A percentile compares a stretch with the other conserved stretches of the same genome.
phyloP scores from a whole-genome alignment of 1,140 invertebrate genomes.

The Geopemphigus sp. region DNA sequence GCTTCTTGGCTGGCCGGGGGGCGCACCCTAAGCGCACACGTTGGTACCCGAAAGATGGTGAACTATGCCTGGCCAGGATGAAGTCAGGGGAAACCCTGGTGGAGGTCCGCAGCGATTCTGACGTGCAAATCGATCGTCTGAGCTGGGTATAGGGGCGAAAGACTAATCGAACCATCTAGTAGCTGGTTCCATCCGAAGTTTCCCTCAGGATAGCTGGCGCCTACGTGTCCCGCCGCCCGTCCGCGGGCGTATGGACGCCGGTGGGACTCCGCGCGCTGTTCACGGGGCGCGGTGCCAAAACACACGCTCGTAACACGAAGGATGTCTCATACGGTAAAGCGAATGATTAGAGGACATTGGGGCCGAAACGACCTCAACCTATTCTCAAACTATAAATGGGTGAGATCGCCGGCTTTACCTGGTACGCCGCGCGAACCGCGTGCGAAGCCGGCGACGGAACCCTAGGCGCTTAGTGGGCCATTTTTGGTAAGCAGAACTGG shows the following conservation, averaged over 20 bases:
- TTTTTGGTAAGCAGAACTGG: slow-evolving; percentile 91
- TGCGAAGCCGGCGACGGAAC: slow-evolving; percentile 53
- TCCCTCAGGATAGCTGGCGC: slow-evolving; percentile 80
- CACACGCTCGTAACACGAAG: slow-evolving; percentile 44
- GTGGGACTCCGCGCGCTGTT: slow-evolving; percentile 32
- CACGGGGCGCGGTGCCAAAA: slow-evolving; percentile 26
- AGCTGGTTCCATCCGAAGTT: slow-evolving; percentile 89
- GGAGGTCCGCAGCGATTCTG: slow-evolving; percentile 83
- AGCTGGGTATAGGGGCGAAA: slow-evolving; percentile 89
- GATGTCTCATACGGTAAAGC: slow-evolving; percentile 72
- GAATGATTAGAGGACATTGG: slow-evolving; percentile 82
- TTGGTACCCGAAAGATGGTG: slow-evolving; percentile 87
- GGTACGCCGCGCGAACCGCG: slow-evolving; percentile 56
- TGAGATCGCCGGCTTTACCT: slow-evolving; percentile 71
- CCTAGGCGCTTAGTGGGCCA: slow-evolving; percentile 78
- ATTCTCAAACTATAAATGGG: slow-evolving; percentile 89
- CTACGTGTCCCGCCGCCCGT: slow-evolving; percentile 53
- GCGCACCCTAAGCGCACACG: slow-evolving; percentile 70
- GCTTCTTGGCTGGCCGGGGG: slow-evolving; percentile 53
- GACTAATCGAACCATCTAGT: slow-evolving; percentile 91
- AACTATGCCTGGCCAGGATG: slow-evolving; percentile 83
- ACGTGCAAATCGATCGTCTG: slow-evolving; percentile 89
- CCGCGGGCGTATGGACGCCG: slow-evolving; percentile 52
- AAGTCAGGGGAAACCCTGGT: slow-evolving; percentile 86
- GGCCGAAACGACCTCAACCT: slow-evolving; percentile 75